phyloP scores from a whole-genome alignment of 2,888 invertebrate genomes.

The Thecocarcelia acutangulata region DNA sequence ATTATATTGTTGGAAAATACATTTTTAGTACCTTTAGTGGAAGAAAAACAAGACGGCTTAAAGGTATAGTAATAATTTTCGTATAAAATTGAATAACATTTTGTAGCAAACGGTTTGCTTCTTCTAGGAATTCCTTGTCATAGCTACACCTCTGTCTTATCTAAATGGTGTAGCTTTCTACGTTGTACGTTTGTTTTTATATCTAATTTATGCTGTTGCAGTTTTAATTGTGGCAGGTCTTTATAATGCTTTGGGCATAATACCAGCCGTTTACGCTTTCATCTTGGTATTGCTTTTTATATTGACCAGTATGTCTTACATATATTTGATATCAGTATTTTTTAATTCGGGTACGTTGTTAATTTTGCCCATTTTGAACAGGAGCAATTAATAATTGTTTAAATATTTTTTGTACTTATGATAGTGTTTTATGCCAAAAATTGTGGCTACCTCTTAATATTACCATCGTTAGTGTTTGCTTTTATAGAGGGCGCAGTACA shows the following conservation, averaged over 20 bases:
- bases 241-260: constrained; percentile 74
- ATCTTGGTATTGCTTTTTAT: constrained; percentile 75
- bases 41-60: constrained; percentile 84
- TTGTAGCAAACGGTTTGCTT: neutral
- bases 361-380: neutral
- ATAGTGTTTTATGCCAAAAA: constrained; percentile 80
- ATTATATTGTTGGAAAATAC: constrained; percentile 76
- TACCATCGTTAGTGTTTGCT: constrained; percentile 77
- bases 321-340: constrained; percentile 79
- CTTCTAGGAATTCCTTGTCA: constrained; percentile 76
- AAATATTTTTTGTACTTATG: neutral
- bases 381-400: neutral
- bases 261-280: constrained; percentile 72
- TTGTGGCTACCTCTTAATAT: constrained; percentile 77
- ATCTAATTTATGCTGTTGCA: constrained; percentile 71
- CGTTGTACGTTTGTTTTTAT: constrained; percentile 75
- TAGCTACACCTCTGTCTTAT: constrained; percentile 79
- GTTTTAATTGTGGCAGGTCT: constrained; percentile 72
- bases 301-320: constrained; percentile 77
- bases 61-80: constrained; percentile 79
- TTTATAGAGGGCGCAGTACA: constrained; percentile 74
- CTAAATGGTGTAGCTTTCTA: constrained; percentile 80
- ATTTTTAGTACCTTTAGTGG: constrained; percentile 83
- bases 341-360: constrained; percentile 79
- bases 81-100: neutral